Evolutionary conservation across 2,797 vertebrate species (phyloP), one percentile per base, ranked within the genome.

Genomic region (Otolemur crassicaudatus): DNA sequence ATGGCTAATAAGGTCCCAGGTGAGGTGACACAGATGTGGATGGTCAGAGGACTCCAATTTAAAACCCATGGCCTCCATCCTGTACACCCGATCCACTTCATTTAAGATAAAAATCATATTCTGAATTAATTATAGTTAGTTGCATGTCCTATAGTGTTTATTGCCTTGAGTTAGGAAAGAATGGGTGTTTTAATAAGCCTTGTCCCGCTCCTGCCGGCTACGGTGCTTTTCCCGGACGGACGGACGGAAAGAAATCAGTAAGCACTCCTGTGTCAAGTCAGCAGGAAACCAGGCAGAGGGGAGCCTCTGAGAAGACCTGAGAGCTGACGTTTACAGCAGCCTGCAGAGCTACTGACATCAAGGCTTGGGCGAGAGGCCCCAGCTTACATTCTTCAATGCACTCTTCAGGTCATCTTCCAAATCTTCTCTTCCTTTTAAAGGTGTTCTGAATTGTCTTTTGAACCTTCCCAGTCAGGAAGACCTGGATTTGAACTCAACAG

Each of bases 131-230:
- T 34, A 19, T 3, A 53, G 43, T 58, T 16, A 46, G 46, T 46
- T n/a, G 34, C 27, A 40, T 27, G 60, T 29, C 46, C n/a, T 91
- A 4, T 11, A 40, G 46, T 79, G 37, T 67, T 87, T 84, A 86
- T n/a, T 70, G 61, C 77, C 70, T 76, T 61, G 19, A 80, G n/a
- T 86, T 76, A 87, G 27, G 22, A 67, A 87, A 94, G 25, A 91
- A 34, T 23, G 27, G 43, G 34, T 58, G 73, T 69, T 85, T 90
- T 81, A 79, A 53, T 69, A 81, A 77, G 72, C 14, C 91, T 31
- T 53, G 5, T 56, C 31, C 69, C 14, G 56, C 70, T 89, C 70
- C 61, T 75, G 37, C 43, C 69, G 56, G n/a, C 46, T 31, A 13
- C 5, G 22, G 80, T 46, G 31, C 49, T 76, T 92, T 94, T 85